These are phyloP conservation scores for Phthorimaea operculella DNA, from an alignment of 1,140 invertebrate species.

Conservation along the genomic window DNA sequence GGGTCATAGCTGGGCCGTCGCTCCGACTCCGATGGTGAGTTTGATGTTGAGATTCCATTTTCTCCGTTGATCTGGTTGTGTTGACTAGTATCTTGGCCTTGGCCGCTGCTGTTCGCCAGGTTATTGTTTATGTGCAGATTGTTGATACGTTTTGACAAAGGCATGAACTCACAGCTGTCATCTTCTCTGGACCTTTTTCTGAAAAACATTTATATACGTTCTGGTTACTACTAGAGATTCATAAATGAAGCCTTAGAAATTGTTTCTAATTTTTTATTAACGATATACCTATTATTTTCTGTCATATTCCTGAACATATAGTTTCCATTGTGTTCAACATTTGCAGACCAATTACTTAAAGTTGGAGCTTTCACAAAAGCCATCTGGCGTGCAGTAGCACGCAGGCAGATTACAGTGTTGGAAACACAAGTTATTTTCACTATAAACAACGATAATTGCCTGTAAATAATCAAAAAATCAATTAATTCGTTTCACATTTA, in stretches of 20 bases:
- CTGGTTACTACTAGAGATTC: not conserved
- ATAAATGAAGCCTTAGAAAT: not conserved
- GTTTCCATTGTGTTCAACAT: constrained; percentile 45
- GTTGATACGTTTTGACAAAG: constrained; percentile 81
- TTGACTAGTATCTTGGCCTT: constrained; percentile 46
- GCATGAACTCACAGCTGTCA: constrained; percentile 79
- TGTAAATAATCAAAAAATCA: not conserved
- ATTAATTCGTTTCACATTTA: no score
- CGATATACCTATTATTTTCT: constrained; percentile 59
- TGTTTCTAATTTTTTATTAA: not conserved
- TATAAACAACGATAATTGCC: not conserved
- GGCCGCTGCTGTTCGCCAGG: constrained; percentile 31
- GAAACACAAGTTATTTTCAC: not conserved
- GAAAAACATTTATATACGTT: constrained; percentile 21
- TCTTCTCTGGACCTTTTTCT: constrained; percentile 78
- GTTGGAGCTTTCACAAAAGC: constrained; percentile 46
- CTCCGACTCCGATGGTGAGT: constrained; percentile 39
- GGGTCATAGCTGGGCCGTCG: constrained; percentile 62
- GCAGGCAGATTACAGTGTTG: no score
- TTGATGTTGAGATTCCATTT: constrained; percentile 42
- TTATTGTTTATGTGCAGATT: constrained; percentile 78
- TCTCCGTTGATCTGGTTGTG: constrained; percentile 38
- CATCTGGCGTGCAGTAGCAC: constrained; percentile 26
- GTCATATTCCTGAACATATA: constrained; percentile 50
- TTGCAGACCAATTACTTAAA: constrained; percentile 34